Evolutionary conservation across 2,797 vertebrate species (phyloP).

Genomic region (Lates japonicus): DNA sequence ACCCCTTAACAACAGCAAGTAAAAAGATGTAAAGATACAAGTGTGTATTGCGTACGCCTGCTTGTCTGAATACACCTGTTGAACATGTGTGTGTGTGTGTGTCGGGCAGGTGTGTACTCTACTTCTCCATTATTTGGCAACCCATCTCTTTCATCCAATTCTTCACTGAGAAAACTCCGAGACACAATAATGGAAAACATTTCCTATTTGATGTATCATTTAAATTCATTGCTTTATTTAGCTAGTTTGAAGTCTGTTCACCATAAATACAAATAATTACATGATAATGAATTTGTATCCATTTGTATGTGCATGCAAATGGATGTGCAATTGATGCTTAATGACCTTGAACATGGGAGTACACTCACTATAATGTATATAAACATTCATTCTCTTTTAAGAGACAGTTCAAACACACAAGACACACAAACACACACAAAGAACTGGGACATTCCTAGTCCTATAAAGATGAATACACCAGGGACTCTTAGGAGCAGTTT

Average conservation of each 20-base stretch:
- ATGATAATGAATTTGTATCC: not conserved
- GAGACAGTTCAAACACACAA: slow-evolving; percentile 9
- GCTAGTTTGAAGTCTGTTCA: not conserved
- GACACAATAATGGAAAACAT: not conserved
- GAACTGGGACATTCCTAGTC: slow-evolving; percentile 18
- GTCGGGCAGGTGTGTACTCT: not conserved
- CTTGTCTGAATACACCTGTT: slow-evolving; percentile 9
- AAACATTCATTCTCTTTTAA: not conserved
- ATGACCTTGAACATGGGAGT: not conserved
- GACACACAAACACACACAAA: not conserved
- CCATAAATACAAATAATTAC: not conserved
- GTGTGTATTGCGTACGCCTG: slow-evolving; percentile 25
- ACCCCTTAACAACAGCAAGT: not conserved
- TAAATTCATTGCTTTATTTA: not conserved
- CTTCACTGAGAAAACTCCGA: not conserved
- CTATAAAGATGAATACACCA: slow-evolving; percentile 29
- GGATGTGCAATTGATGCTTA: not conserved
- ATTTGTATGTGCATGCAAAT: not conserved
- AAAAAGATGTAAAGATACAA: not conserved
- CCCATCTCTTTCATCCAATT: slow-evolving; percentile 37
- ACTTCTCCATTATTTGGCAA: slow-evolving; percentile 55
- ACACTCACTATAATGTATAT: not conserved
- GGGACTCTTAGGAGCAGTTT: slow-evolving; percentile 56
- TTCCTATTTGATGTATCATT: not conserved
- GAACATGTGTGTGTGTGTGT: slow-evolving; percentile 5